Percentiles rank a stretch among this genome's conserved stretches.
Evolutionary conservation across 1,140 invertebrate genomes (phyloP).

Genomic region (Coboldia fuscipes): DNA sequence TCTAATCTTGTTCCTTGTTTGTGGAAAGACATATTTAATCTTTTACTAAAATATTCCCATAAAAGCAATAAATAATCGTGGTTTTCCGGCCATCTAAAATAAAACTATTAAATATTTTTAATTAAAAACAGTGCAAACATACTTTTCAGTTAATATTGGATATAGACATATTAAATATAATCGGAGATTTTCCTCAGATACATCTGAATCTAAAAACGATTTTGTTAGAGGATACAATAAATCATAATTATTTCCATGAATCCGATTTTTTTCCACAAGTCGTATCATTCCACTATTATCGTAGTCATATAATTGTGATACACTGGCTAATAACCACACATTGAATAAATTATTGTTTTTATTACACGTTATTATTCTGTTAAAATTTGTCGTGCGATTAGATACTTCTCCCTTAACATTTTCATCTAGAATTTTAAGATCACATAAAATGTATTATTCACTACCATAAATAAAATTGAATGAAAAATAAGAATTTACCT

Average conservation of each 20-base stretch:
- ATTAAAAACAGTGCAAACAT: background rate
- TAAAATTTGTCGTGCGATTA: too few relatives aligned
- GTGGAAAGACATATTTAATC: constrained; percentile 12
- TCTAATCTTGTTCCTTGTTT: constrained; percentile 8
- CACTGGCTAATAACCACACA: too few relatives aligned
- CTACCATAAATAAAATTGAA: too few relatives aligned
- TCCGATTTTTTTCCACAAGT: too few relatives aligned
- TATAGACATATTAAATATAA: constrained; percentile 11
- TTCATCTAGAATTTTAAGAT: background rate
- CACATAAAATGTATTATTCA: background rate
- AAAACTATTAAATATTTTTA: background rate
- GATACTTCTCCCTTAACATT: too few relatives aligned
- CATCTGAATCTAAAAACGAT: constrained; percentile 12
- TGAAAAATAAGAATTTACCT: too few relatives aligned
- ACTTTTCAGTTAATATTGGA: constrained; percentile 11
- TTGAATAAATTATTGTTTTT: too few relatives aligned
- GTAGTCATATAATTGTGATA: too few relatives aligned
- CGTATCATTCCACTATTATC: too few relatives aligned
- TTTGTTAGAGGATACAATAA: constrained; percentile 6
- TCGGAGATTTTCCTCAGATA: constrained; percentile 14
- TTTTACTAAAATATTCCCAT: constrained; percentile 18
- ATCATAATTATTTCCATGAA: constrained; percentile 6
- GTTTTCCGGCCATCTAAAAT: constrained; percentile 7
- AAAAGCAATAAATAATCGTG: constrained; percentile 12
- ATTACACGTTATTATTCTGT: too few relatives aligned